Conservation (phyloP, 1,140 invertebrate species). For the Ceratitis capitata region DNA sequence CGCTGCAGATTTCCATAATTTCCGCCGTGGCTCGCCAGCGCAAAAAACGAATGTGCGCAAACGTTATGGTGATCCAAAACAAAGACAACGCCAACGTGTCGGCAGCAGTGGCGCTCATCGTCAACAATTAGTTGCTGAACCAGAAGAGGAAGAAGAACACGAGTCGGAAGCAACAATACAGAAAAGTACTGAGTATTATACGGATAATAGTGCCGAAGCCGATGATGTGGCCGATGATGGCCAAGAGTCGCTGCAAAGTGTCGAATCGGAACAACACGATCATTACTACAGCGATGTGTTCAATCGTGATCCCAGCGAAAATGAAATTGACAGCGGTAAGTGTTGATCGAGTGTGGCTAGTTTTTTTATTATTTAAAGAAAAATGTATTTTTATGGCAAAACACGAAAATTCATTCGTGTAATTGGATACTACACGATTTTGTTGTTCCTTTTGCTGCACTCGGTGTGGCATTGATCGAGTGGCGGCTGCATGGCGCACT, state of each 20-base stretch:
- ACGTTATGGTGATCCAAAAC: not conserved
- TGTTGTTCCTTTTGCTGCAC: not conserved
- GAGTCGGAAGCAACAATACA: not conserved
- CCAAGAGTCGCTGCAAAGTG: conserved; percentile 70
- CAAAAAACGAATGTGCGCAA: not conserved
- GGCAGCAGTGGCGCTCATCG: not conserved
- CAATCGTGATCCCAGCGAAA: conserved; percentile 61
- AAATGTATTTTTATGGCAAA: no score
- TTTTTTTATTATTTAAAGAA: no score
- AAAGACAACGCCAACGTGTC: not conserved
- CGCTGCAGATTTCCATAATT: not conserved
- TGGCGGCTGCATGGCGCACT: not conserved
- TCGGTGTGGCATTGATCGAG: not conserved
- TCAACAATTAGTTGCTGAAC: conserved; percentile 41
- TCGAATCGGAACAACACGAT: conserved; percentile 72
- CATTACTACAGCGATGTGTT: conserved; percentile 66
- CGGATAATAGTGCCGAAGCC: conserved; percentile 21
- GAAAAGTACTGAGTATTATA: not conserved
- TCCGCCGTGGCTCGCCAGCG: not conserved
- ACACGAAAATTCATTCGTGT: not conserved
- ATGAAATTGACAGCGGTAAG: conserved; percentile 62
- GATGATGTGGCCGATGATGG: conserved; percentile 59
- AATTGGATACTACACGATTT: not conserved
- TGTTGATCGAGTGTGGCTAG: not conserved
- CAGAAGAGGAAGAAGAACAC: conserved; percentile 44